Evolutionary conservation across 2,888 invertebrate genomes (phyloP).

Genomic region (Phoenoteleia sp.): DNA sequence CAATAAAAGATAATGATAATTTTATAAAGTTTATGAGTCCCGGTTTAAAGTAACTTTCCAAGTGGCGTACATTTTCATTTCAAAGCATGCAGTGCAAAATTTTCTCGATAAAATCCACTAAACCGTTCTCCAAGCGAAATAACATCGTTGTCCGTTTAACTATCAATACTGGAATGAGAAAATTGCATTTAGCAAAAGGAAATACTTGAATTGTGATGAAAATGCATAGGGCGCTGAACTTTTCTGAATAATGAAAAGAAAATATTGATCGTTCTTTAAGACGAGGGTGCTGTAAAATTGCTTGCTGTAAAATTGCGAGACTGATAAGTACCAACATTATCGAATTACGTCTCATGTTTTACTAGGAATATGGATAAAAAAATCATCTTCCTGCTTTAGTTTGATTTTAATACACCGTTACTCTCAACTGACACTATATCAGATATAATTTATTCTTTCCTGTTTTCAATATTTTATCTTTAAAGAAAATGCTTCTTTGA

Average conservation of each 20-base stretch:
- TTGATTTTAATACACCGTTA: conserved; percentile 49
- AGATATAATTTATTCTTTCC: conserved; percentile 37
- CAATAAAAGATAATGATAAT: conserved; percentile 7
- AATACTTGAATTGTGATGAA: background rate
- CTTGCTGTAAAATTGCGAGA: conserved; percentile 27
- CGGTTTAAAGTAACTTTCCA: background rate
- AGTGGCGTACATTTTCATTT: conserved; percentile 12
- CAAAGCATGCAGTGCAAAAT: background rate
- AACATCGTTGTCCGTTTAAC: background rate
- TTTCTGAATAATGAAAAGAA: conserved; percentile 24
- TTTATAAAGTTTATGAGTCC: background rate
- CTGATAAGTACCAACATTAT: conserved; percentile 48
- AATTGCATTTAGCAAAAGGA: background rate
- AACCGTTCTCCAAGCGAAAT: background rate
- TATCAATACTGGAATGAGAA: background rate
- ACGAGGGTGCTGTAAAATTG: conserved; percentile 21
- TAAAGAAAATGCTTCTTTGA: no score
- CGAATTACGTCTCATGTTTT: conserved; percentile 32
- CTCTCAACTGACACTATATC: conserved; percentile 41
- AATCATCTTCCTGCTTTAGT: conserved; percentile 13
- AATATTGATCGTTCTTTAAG: conserved; percentile 41
- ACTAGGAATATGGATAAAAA: conserved; percentile 12
- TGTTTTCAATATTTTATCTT: no score
- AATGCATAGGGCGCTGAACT: background rate
- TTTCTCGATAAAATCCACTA: background rate